A percentile compares a stretch with the other conserved stretches of the same genome.
Evolutionary conservation across 2,113 vertebrate genomes (phyloP).

Genomic region (Actinemys pallida): DNA sequence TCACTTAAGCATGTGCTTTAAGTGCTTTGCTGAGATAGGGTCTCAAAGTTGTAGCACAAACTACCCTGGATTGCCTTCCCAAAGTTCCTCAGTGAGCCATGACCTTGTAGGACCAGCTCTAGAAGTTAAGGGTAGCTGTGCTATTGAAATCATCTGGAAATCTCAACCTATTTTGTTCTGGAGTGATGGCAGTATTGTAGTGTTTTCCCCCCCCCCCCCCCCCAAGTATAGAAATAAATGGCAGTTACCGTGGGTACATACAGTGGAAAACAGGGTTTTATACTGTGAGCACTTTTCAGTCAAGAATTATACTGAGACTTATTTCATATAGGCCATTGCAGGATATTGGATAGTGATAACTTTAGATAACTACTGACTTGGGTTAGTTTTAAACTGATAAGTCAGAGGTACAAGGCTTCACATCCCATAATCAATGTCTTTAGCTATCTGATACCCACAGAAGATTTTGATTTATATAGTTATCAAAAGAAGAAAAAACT

Average conservation of each 20-base stretch:
- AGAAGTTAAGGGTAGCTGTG: background rate
- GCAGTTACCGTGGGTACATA: background rate
- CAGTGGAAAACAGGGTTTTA: background rate
- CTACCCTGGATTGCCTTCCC: background rate
- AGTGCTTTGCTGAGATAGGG: background rate
- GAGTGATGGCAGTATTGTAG: rapidly evolving
- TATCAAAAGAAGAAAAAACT: background rate
- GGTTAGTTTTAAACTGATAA: no score
- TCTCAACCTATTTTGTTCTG: background rate
- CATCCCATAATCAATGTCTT: background rate
- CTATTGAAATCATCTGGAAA: background rate
- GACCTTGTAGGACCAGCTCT: background rate
- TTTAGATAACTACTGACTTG: background rate
- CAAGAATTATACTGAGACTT: background rate
- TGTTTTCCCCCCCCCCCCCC: background rate
- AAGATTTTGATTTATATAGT: background rate
- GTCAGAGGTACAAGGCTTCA: background rate
- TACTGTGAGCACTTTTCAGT: background rate
- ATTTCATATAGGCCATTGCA: background rate
- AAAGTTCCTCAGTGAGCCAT: background rate
- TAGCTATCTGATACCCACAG: background rate
- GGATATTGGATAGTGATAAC: no score
- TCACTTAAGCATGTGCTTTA: background rate
- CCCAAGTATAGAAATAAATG: background rate
- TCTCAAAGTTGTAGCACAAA: no score